Conservation (phyloP, 2,797 vertebrate species). For the Dendrocincla fuliginosa region DNA sequence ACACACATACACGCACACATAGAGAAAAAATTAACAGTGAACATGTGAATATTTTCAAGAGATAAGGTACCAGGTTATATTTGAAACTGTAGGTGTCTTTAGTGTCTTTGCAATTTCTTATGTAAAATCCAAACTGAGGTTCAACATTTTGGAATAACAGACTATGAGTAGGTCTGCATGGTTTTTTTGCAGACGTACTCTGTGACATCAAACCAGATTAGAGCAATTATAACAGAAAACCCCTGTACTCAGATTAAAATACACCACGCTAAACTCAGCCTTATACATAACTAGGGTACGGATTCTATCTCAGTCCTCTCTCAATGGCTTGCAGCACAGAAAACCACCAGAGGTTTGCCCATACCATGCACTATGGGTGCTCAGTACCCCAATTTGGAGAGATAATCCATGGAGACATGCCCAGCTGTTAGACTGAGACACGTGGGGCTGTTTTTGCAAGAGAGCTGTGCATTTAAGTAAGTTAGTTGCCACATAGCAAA, state of each 20-base stretch:
- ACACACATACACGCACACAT: neutral
- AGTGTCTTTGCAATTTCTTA: neutral
- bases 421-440: neutral
- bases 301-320: neutral
- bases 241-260: neutral
- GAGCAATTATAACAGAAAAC: accelerated
- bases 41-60: neutral
- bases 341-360: neutral
- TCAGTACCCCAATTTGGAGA: neutral
- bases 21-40: neutral
- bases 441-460: neutral
- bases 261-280: neutral
- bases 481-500: neutral
- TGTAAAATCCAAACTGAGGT: neutral
- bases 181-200: neutral
- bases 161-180: neutral
- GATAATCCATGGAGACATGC: neutral
- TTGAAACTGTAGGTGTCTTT: neutral
- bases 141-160: neutral
- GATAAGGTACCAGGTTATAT: neutral
- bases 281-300: neutral
- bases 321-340: neutral
- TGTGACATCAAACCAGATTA: neutral
- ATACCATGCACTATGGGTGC: neutral
- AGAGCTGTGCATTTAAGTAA: neutral